phyloP scores from a whole-genome alignment of 1,140 invertebrate species.

The Heliconius nattereri region DNA sequence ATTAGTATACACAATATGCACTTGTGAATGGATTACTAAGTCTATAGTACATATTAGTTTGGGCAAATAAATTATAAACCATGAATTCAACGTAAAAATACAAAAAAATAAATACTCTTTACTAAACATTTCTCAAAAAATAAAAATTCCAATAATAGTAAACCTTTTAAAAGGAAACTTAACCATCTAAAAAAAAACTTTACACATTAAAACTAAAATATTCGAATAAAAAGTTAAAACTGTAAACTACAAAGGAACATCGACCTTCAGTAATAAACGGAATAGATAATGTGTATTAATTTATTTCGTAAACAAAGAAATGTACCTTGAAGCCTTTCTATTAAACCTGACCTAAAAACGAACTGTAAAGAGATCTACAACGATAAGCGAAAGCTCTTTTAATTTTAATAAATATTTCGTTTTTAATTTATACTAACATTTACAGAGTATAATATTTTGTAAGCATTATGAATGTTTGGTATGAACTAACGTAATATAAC shows the following conservation, averaged over 20 bases:
- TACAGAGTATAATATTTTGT: neutral
- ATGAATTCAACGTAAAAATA: too few species aligned
- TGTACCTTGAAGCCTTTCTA: slow-evolving; percentile 29
- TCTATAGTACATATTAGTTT: too few species aligned
- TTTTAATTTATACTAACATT: neutral
- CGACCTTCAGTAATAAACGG: slow-evolving; percentile 15
- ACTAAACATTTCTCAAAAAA: neutral
- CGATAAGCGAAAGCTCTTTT: slow-evolving; percentile 2
- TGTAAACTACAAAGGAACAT: neutral
- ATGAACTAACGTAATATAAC: neutral
- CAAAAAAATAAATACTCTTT: neutral
- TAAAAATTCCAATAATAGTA: too few species aligned
- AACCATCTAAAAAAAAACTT: neutral
- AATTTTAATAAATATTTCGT: neutral
- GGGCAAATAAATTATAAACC: too few species aligned
- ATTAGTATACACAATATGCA: too few species aligned
- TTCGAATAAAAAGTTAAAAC: neutral
- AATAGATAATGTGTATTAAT: slow-evolving; percentile 15
- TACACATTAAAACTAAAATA: neutral
- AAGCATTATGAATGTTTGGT: neutral
- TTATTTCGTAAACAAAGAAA: slow-evolving; percentile 27
- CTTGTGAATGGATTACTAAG: too few species aligned
- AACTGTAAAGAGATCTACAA: neutral
- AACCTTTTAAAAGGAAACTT: too few species aligned
- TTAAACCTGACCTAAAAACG: slow-evolving; percentile 33